Base-by-base conservation (phyloP, 1,140 invertebrate species). In the Eurosta solidaginis region DNA sequence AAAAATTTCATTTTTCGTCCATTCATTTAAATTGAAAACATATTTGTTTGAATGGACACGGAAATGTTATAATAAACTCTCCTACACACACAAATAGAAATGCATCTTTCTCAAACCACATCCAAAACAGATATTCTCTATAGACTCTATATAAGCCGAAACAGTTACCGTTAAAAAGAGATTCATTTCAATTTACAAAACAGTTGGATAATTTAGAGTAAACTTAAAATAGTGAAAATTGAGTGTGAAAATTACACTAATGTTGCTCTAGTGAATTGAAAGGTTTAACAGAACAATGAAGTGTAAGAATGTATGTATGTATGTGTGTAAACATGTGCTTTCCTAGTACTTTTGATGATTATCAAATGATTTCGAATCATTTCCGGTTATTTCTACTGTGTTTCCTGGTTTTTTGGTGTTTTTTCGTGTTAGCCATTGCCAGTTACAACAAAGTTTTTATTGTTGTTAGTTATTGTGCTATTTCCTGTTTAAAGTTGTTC, bases 211-310 rank as follows among this genome's bases (percentile, higher is more conserved):
- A n/a, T n/a, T n/a, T n/a, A n/a, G n/a, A n/a, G n/a, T n/a, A n/a
- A n/a, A n/a, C 49, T 22, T 22, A 52, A 22, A 52, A 52, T 52
- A 52, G 49, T 20, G 59, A 68, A 68, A 68, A 68, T 68, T 5
- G 33, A 42, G 59, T 68, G 59, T 68, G 59, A 68, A 68, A 68
- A 68, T 68, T 68, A 68, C 59, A n/a, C 59, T 68, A 68, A 68
- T 68, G 59, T 68, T 68, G 33, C 59, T 40, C 59, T 68, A 33
- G 59, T 68, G 59, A 40, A 68, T 68, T 68, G 17, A 20, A 68
- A 40, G 59, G 9, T 20, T 33, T 68, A 40, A 20, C 4, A 52
- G 3, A 49, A n/a, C 17, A 33, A 59, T 12, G 54, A 22, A 33
- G 27, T 4, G 4, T 49, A 4, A 17, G n/a, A n/a, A n/a, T n/a